A percentile compares a stretch with the other conserved stretches of the same genome.
Evolutionary conservation across 2,888 invertebrate species (phyloP).

Genomic region (Dysmachus trigonus): DNA sequence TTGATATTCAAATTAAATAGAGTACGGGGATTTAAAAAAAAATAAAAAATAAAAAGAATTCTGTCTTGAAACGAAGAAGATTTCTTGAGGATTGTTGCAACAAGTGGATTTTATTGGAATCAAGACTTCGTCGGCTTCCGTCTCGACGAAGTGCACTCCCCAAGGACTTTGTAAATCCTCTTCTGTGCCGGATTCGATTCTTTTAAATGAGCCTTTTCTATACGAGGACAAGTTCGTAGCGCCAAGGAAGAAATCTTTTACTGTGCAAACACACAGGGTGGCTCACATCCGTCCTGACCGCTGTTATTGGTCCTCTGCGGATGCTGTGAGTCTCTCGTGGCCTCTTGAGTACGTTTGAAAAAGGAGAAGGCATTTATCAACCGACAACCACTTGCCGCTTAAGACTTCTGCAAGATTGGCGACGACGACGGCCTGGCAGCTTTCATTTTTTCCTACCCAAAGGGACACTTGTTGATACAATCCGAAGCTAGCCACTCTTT

Average conservation of each 20-base stretch:
- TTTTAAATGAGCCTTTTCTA: background rate
- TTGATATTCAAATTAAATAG: background rate
- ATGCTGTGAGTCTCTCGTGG: background rate
- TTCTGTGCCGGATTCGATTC: background rate
- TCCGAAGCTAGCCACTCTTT: background rate
- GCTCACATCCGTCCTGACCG: background rate
- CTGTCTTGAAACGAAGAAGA: background rate
- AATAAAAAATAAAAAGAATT: background rate
- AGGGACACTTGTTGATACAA: constrained; percentile 34
- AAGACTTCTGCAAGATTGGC: constrained; percentile 4
- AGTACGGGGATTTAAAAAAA: too few relatives aligned
- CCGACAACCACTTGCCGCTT: constrained; percentile 19
- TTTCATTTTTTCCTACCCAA: constrained; percentile 7
- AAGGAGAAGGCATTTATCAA: background rate
- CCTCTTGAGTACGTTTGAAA: background rate
- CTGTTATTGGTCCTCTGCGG: background rate
- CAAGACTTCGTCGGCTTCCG: background rate
- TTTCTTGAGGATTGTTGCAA: background rate
- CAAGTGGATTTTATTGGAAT: background rate
- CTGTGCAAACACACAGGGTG: background rate
- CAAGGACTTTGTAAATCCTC: background rate
- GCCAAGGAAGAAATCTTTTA: background rate
- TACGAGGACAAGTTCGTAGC: background rate
- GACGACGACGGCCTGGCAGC: background rate
- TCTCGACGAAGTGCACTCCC: background rate